phyloP scores from a whole-genome alignment of 2,888 invertebrate genomes.

The Thereva unica region DNA sequence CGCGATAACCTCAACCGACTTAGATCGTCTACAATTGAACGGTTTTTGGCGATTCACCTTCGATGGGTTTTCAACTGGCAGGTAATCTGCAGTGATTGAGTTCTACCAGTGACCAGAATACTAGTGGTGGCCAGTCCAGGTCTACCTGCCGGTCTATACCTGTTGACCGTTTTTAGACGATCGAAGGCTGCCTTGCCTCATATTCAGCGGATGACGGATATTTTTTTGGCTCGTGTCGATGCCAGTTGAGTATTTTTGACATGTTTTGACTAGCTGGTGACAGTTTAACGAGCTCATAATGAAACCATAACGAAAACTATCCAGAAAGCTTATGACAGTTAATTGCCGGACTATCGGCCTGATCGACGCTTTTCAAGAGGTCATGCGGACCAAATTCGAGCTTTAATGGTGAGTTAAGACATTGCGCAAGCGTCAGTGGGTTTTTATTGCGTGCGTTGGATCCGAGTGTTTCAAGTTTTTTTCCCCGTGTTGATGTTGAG shows the following conservation, averaged over 20 bases:
- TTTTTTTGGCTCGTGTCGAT: neutral
- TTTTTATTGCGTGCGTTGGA: conserved; percentile 14
- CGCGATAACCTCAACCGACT: conserved; percentile 4
- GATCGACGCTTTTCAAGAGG: conserved; percentile 7
- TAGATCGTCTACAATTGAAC: conserved; percentile 1
- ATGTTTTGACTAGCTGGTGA: neutral
- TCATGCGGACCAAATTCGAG: conserved; percentile 17
- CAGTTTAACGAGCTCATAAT: conserved; percentile 3
- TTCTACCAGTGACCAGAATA: conserved; percentile 2
- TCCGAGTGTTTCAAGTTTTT: neutral
- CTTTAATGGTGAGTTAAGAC: conserved; percentile 2
- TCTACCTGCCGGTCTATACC: neutral
- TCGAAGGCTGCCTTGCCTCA: neutral
- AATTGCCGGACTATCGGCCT: neutral
- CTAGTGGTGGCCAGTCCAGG: neutral
- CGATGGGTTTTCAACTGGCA: neutral
- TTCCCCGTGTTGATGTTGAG: too few species aligned
- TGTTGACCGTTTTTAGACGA: conserved; percentile 2
- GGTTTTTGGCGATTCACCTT: conserved; percentile 16
- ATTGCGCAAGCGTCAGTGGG: conserved; percentile 9
- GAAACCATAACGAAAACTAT: neutral
- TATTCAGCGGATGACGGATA: neutral
- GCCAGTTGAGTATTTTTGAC: conserved; percentile 7
- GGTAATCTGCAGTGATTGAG: conserved; percentile 6
- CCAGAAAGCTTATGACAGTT: neutral